Base-by-base conservation (phyloP, 2,797 vertebrate species). In the Lithobates sylvaticus region DNA sequence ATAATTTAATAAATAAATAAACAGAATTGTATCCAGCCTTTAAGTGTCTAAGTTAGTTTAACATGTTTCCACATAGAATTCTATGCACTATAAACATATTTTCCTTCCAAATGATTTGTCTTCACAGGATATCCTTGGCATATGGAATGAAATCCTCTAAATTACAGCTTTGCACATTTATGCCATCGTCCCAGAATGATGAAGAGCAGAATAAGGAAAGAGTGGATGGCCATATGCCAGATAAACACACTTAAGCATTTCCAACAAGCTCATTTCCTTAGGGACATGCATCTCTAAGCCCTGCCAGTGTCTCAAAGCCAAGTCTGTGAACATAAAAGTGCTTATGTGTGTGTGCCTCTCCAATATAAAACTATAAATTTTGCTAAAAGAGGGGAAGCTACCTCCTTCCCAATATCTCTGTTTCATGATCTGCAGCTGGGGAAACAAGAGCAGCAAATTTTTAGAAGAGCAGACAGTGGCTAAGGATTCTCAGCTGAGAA, bases 221-320 rank as follows among this genome's bases (percentile, higher is more conserved):
- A 78, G 71, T 83, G 75, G 74, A 83, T 82, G 79, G 79, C 73
- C 79, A 86, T 77, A 78, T 86, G 80, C 85, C 80, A 86, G 80
- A 78, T 82, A 83, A 72, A 78, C 80, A 83, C 74, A 78, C 80
- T 86, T 86, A 83, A 86, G 80, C 42, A 83, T 77, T 83, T 83
- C 67, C 80, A 83, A 82, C 85, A 86, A 86, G 68, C 80, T 83
- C 85, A 86, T 86, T 83, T 86, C 85, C 85, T 77, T 83, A 78
- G 80, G 80, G 85, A 78, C 85, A 78, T 58, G 64, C 73, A 78
- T 61, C 47, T 83, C 79, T 67, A 77, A 82, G 76, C 85, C 74
- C 54, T 78, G 73, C 42, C 85, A 81, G 47, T 77, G 85, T 78
- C 74, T 78, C 54, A 68, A 77, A 83, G 74, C 85, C 79, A 86